Evolutionary conservation across 2,797 vertebrate genomes (phyloP), one percentile per base, ranked within the genome.

Genomic region (Epinephelus malabaricus): DNA sequence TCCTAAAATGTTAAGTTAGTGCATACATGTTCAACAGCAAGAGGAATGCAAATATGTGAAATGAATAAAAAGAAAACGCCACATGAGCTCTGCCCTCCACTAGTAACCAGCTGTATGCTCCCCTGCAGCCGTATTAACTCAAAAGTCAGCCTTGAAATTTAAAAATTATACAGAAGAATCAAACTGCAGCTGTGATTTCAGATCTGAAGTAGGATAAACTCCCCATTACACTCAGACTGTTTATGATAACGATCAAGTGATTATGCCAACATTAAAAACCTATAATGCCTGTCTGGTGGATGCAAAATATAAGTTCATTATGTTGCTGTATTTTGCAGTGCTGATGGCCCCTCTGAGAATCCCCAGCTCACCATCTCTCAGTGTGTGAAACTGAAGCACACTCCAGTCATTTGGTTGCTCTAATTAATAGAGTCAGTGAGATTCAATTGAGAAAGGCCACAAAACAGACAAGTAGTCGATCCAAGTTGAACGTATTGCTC

Each of bases 201-300:
- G 34, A 77, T 69, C 11, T 65, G 51, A 51, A 59, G 27, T 27
- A 53, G 54, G 17, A 73, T 58, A 51, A 79, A 60, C 64, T 73
- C 75, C 67, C 51, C 2, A 4, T 75, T 81, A 56, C 25, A 53
- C 58, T 65, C 69, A 27, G 64, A 34, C 54, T 69, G 64, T 74
- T 34, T 79, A 62, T 68, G 51, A 77, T 84, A 73, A 89, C 27
- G 43, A 79, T 69, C 60, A 56, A 69, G 49, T 69, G 79, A 89
- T 90, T 86, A 90, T 21, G 10, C 45, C 25, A 7, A 59, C 86
- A 87, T 90, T 87, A 86, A 85, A 90, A 88, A 82, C 25, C 66
- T 56, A 73, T 86, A 73, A 83, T 50, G 69, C 14, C 18, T 84
- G 49, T 78, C 73, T 70, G 70, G 58, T 50, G 72, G 45, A 73